Conservation (phyloP, 2,888 invertebrate species). For the Cheiracanthium punctorium region DNA sequence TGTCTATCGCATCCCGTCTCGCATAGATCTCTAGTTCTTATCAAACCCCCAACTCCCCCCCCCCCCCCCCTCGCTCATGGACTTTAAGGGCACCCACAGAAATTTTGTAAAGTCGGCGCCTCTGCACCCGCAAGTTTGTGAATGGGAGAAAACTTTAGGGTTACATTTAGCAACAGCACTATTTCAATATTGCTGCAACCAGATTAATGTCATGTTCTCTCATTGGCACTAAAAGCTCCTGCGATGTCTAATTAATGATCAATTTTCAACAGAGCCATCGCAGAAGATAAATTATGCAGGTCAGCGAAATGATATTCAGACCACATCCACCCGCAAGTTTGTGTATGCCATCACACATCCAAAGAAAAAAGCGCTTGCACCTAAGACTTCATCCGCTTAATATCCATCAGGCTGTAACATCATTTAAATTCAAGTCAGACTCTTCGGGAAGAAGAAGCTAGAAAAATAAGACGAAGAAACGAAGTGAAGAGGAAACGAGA, state of each 20-base stretch:
- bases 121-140: too few relatives aligned
- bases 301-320: background rate
- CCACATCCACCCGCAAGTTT: background rate
- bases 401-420: slow-evolving; percentile 30
- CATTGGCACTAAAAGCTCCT: too few relatives aligned
- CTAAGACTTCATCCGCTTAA: background rate
- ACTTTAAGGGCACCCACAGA: too few relatives aligned
- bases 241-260: background rate
- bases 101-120: too few relatives aligned
- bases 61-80: too few relatives aligned
- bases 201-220: too few relatives aligned
- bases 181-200: too few relatives aligned
- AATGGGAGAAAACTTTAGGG: too few relatives aligned
- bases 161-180: too few relatives aligned
- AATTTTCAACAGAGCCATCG: background rate
- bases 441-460: slow-evolving; percentile 2
- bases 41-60: too few relatives aligned
- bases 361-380: background rate
- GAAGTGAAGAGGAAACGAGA: slow-evolving; percentile 9
- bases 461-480: slow-evolving; percentile 23
- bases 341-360: background rate
- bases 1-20: too few relatives aligned
- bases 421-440: slow-evolving; percentile 64
- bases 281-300: background rate
- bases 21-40: too few relatives aligned